Evolutionary conservation across 2,888 invertebrate species (phyloP).

Genomic region (Coleophora flavipennella): DNA sequence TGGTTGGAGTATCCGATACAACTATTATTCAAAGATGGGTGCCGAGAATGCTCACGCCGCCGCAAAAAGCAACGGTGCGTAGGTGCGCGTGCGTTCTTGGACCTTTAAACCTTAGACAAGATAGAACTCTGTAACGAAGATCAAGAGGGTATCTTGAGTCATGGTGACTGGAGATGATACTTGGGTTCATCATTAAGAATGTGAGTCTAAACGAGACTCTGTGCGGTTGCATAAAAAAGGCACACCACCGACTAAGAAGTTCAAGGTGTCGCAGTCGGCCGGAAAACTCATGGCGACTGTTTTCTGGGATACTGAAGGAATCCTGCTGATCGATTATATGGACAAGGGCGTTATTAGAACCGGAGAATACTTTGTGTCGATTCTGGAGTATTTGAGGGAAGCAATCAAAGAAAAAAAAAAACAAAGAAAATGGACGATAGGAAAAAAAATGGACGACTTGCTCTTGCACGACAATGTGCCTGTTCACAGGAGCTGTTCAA

Average conservation of each 20-base stretch:
- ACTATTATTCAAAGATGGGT: not conserved
- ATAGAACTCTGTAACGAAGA: too few species aligned
- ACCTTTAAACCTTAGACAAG: too few species aligned
- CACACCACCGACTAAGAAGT: slow-evolving; percentile 1
- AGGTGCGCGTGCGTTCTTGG: slow-evolving; percentile 9
- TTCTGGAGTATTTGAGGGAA: slow-evolving; percentile 9
- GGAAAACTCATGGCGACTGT: not conserved
- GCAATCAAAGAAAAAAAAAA: slow-evolving; percentile 11
- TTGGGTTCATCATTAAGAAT: too few species aligned
- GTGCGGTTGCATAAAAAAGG: slow-evolving; percentile 1
- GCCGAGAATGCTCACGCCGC: slow-evolving; percentile 17
- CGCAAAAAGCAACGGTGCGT: slow-evolving; percentile 16
- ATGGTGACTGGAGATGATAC: slow-evolving; percentile 11
- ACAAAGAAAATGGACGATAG: slow-evolving; percentile 7
- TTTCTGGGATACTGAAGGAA: not conserved
- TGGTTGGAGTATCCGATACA: too few species aligned
- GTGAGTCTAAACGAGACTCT: too few species aligned
- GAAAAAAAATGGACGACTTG: too few species aligned
- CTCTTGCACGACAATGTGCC: slow-evolving; percentile 11
- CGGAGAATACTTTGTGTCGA: slow-evolving; percentile 11
- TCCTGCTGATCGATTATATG: not conserved
- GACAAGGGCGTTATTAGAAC: slow-evolving; percentile 2
- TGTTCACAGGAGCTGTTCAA: slow-evolving; percentile 13
- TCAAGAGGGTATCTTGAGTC: slow-evolving; percentile 6
- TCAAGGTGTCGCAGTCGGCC: not conserved